A percentile compares a stretch with the other conserved stretches of the same genome.
phyloP scores from a whole-genome alignment of 2,797 vertebrate genomes.

The Ataeniobius toweri region DNA sequence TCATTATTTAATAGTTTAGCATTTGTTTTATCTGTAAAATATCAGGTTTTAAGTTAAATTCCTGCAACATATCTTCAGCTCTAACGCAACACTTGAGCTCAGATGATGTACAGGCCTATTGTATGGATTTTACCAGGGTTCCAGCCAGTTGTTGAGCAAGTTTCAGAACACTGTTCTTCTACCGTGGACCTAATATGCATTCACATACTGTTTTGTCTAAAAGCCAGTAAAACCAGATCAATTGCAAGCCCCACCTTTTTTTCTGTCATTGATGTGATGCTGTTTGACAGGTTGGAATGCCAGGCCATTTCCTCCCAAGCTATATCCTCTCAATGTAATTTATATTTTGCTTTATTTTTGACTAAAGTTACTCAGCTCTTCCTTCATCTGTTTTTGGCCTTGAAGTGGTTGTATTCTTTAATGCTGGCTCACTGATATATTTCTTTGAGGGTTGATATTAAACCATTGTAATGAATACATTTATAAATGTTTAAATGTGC shows the following conservation, averaged over 20 bases:
- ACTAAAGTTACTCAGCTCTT: not conserved
- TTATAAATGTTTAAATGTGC: not conserved
- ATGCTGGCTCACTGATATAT: not conserved
- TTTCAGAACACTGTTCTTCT: not conserved
- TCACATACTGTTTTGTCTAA: not conserved
- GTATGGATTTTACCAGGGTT: not conserved
- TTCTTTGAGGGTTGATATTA: not conserved
- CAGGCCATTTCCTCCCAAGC: not conserved
- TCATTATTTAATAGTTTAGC: not conserved
- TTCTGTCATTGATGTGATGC: not conserved
- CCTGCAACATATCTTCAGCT: not conserved
- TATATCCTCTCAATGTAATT: not conserved
- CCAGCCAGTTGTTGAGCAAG: constrained; percentile 1
- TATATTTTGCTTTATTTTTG: not conserved
- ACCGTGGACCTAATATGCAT: not conserved
- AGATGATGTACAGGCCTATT: not conserved
- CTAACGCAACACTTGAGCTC: not conserved
- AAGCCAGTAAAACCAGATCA: constrained; percentile 45
- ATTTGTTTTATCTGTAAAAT: not conserved
- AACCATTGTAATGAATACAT: not conserved
- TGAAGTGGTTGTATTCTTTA: not conserved
- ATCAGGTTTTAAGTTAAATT: not conserved
- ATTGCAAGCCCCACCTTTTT: constrained; percentile 3
- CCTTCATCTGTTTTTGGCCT: not conserved
- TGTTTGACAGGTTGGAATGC: constrained; percentile 3